Base-by-base conservation (phyloP, 2,797 vertebrate genomes). In the Tadarida brasiliensis region DNA sequence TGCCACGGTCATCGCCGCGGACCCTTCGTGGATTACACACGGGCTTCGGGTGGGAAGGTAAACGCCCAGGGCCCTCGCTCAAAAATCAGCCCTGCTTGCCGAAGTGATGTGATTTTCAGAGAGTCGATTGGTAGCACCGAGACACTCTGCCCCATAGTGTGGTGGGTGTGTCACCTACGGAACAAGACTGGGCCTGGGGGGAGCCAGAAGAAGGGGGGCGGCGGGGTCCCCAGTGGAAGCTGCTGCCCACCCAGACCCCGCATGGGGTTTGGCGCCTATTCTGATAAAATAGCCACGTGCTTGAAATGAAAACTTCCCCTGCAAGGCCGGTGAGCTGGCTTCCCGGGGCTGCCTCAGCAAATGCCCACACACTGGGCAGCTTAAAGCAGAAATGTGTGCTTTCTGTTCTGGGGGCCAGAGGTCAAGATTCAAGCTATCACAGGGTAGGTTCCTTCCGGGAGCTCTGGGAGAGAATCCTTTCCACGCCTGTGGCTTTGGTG, bases 21-120 rank as follows among this genome's bases (percentile, higher is more conserved):
- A 12, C 14, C 7, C 47, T 33, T 22, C 3, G 0, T 0, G 5
- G 15, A 1, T 3, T 44, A 65, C 3, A 33, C 0, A 0, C 8
- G 11, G 19, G 11, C 81, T 65, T 2, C 1, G 35, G 39, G 17
- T 2, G 30, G 30, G 35, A 6, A 49, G 28, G 12, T 17, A 3
- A 26, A 10, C 28, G 24, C 63, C 14, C 16, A 1, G 33, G 24
- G 65, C 22, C n/a, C 12, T 10, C 11, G 12, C 57, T n/a, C 26
- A 11, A 59, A 51, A 33, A 4, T 22, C 86, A 20, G 4, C 82
- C 57, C 28, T 67, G 26, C 61, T 65, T 35, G 81, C n/a, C 35
- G 28, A 59, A 51, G 17, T 2, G 28, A 24, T 2, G 11, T 30
- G 63, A 59, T 44, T 61, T 68, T 26, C 3, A 59, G 73, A 35